These are phyloP conservation scores for Cepphus grylle DNA, from an alignment of 2,113 vertebrate species.

Conservation along the genomic window DNA sequence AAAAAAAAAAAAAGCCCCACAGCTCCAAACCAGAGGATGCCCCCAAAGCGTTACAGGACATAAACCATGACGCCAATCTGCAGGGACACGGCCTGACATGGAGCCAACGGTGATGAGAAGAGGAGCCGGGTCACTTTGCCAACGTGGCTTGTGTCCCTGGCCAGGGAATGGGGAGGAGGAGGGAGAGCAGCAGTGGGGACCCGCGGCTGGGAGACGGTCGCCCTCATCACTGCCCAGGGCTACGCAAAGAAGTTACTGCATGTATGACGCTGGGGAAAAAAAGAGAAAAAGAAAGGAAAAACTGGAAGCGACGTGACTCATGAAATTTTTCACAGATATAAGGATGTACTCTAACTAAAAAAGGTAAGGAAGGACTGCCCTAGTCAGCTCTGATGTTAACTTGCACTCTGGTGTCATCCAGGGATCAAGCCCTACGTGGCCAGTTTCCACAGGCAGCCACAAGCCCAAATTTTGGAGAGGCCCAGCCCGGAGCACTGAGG, in stretches of 20 bases:
- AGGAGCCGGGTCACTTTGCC: neutral
- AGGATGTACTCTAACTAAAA: neutral
- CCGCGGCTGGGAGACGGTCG: neutral
- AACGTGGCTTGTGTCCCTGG: accelerated
- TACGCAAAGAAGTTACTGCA: neutral
- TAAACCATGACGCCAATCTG: neutral
- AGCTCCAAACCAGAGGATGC: neutral
- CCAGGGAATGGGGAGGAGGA: neutral
- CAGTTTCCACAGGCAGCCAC: neutral
- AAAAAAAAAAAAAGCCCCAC: too few species aligned
- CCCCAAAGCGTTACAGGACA: neutral
- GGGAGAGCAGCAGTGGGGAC: neutral
- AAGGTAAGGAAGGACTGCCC: neutral
- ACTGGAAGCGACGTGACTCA: neutral
- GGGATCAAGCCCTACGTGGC: neutral
- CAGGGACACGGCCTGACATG: neutral
- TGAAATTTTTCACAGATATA: neutral
- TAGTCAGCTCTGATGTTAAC: neutral
- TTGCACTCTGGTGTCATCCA: neutral
- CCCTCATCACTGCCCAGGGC: neutral
- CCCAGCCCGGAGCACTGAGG: neutral
- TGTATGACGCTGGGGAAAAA: too few species aligned
- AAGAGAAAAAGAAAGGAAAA: neutral
- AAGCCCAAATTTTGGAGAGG: neutral
- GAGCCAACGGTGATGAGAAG: accelerated